Percentiles rank a stretch among this genome's conserved stretches.
phyloP scores from a whole-genome alignment of 1,140 invertebrate species.

The Goniozus legneri region DNA sequence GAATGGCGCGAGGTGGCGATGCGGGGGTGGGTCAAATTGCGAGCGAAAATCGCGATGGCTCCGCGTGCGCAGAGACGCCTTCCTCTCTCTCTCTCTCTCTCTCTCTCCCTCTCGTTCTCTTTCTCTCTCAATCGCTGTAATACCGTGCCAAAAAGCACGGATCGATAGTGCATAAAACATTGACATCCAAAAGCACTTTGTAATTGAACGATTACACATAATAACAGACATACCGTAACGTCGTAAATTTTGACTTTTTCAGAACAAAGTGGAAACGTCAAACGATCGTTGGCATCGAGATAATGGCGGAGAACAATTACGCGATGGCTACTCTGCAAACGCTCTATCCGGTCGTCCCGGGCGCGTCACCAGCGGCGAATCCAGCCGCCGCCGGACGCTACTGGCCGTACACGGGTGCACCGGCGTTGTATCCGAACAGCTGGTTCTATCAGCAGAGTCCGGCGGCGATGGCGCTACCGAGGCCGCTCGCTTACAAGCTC shows the following conservation, averaged over 20 bases:
- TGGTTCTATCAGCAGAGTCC: constrained; percentile 75
- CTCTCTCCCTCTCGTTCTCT: too few relatives aligned
- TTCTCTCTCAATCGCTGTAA: too few relatives aligned
- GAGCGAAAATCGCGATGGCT: background rate
- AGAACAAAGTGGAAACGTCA: constrained; percentile 99
- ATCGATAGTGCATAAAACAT: too few relatives aligned
- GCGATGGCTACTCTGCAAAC: constrained; percentile 95
- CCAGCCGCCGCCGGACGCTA: constrained; percentile 61
- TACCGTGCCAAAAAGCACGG: too few relatives aligned
- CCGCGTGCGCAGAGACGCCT: background rate
- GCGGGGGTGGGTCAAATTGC: constrained; percentile 2
- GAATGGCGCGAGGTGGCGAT: background rate
- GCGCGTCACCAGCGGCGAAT: constrained; percentile 34
- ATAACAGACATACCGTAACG: too few relatives aligned
- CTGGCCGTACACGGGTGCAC: constrained; percentile 59
- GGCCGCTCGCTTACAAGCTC: constrained; percentile 79
- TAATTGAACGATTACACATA: too few relatives aligned
- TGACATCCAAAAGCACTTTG: too few relatives aligned
- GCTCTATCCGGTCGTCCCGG: constrained; percentile 75
- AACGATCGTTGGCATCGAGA: constrained; percentile 92
- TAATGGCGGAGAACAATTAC: constrained; percentile 95
- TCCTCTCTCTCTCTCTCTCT: too few relatives aligned
- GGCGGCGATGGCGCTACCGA: constrained; percentile 77
- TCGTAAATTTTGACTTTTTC: constrained; percentile 54
- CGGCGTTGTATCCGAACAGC: constrained; percentile 67